These are phyloP conservation scores for Caranx ignobilis DNA, from an alignment of 2,113 vertebrate genomes.

Conservation along the genomic window DNA sequence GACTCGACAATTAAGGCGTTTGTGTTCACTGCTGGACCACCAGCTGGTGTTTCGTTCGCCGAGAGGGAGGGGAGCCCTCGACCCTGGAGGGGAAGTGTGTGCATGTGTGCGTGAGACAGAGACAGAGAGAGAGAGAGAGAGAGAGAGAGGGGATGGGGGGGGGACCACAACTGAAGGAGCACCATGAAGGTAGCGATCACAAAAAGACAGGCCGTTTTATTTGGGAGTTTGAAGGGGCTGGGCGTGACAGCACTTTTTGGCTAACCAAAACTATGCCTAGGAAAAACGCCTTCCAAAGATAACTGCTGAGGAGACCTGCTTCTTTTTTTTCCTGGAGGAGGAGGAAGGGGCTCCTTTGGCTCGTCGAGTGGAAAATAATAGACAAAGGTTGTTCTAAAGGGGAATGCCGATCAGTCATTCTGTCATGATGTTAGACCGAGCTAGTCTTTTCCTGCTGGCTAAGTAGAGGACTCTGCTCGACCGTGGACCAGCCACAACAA, in stretches of 20 bases:
- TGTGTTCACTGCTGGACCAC: conserved; percentile 83
- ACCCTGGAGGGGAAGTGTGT: conserved; percentile 31
- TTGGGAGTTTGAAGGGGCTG: conserved; percentile 77
- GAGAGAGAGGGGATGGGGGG: background rate
- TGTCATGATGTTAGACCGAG: conserved; percentile 74
- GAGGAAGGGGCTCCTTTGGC: conserved; percentile 74
- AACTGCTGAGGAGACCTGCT: conserved; percentile 79
- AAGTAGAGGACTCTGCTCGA: conserved; percentile 66
- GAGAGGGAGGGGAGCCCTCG: conserved; percentile 51
- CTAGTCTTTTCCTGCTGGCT: conserved; percentile 66
- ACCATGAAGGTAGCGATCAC: conserved; percentile 72
- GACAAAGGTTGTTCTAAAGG: conserved; percentile 81
- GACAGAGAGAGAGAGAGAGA: background rate
- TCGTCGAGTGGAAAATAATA: conserved; percentile 82
- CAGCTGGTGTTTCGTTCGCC: conserved; percentile 76
- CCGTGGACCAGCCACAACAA: conserved; percentile 67
- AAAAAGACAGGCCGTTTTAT: conserved; percentile 76
- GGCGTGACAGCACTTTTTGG: conserved; percentile 80
- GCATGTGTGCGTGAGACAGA: conserved; percentile 12
- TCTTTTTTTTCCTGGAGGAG: conserved; percentile 57
- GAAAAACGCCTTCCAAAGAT: conserved; percentile 82
- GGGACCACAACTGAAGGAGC: conserved; percentile 73
- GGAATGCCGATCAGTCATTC: conserved; percentile 75
- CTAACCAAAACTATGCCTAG: conserved; percentile 84
- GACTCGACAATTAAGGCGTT: conserved; percentile 81